A percentile compares a stretch with the other conserved stretches of the same genome.
phyloP scores from a whole-genome alignment of 2,797 vertebrate genomes.

The Delichon dasypus region DNA sequence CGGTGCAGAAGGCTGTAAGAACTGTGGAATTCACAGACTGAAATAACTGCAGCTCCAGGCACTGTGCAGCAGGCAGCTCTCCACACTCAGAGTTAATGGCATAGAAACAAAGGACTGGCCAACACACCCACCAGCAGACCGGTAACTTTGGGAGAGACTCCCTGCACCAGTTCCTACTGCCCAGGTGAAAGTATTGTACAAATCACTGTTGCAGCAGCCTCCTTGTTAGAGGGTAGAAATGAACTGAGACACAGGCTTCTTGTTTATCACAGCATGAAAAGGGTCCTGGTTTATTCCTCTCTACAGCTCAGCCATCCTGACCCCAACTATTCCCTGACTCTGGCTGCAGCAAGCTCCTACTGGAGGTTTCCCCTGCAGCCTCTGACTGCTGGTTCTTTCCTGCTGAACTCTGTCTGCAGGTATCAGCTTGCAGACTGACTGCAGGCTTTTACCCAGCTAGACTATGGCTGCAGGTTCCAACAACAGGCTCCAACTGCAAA shows the following conservation, averaged over 20 bases:
- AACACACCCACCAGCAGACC: background rate
- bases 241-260: background rate
- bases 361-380: background rate
- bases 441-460: background rate
- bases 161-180: background rate
- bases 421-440: background rate
- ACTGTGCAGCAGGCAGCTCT: background rate
- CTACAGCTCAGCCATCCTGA: background rate
- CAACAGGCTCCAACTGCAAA: too few relatives aligned
- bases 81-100: background rate
- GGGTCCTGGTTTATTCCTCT: background rate
- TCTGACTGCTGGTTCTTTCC: background rate
- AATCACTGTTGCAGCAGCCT: background rate
- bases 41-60: background rate
- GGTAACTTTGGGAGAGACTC: background rate
- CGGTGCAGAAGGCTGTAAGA: background rate
- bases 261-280: background rate
- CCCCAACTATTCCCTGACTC: background rate
- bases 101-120: background rate
- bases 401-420: background rate
- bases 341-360: background rate
- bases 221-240: background rate
- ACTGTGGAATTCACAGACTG: background rate
- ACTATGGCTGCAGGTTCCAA: background rate
- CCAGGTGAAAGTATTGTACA: background rate